Percentiles rank a stretch among this genome's conserved stretches.
These are phyloP conservation scores for Polypterus bichir DNA, from an alignment of 2,113 vertebrate species.

Conservation along the genomic window DNA sequence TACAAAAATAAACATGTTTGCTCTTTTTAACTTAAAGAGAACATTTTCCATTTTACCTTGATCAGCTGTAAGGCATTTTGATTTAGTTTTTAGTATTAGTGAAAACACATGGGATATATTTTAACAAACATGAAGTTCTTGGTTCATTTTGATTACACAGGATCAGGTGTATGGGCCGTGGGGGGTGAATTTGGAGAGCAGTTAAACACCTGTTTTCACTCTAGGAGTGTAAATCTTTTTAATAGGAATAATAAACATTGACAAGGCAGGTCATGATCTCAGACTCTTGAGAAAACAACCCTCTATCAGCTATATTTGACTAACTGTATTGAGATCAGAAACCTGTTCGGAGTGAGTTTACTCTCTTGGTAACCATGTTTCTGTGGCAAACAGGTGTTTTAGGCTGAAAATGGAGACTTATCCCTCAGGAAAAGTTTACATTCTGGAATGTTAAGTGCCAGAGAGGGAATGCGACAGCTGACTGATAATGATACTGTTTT, in stretches of 20 bases:
- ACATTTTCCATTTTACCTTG: too few species aligned
- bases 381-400: conserved; percentile 31
- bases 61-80: too few species aligned
- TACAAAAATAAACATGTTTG: too few species aligned
- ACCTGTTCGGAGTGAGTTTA: conserved; percentile 4
- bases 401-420: conserved; percentile 16
- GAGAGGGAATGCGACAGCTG: conserved; percentile 12
- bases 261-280: background rate
- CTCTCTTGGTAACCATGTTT: conserved; percentile 26
- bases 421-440: conserved; percentile 4
- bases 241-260: background rate
- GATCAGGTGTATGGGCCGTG: background rate
- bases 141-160: background rate
- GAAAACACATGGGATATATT: background rate
- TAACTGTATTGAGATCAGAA: background rate
- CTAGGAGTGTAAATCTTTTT: background rate
- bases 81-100: too few species aligned
- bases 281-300: background rate
- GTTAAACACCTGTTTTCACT: background rate
- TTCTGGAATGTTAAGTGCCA: conserved; percentile 22
- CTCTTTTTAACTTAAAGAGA: too few species aligned
- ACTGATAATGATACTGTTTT: conserved; percentile 8
- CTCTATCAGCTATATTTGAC: background rate
- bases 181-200: background rate
- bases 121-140: background rate